Percentiles rank a stretch among this genome's conserved stretches.
Conservation (phyloP, 2,113 vertebrate species). For the Takifugu flavidus region DNA sequence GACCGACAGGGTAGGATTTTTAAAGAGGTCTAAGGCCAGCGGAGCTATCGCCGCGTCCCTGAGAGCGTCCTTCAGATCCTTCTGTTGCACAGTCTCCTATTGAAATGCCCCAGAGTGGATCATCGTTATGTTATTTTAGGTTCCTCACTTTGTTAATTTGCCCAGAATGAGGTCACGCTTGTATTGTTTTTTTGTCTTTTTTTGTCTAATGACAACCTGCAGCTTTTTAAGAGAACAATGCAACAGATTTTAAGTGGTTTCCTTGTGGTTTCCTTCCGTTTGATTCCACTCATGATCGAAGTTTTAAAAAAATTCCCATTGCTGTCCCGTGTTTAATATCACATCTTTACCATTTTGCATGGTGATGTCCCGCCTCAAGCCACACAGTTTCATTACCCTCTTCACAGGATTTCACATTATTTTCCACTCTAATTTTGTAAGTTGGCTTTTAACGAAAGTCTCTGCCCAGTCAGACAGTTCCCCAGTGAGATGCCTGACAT, state of each 20-base stretch:
- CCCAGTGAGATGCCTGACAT: conserved; percentile 69
- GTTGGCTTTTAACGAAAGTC: conserved; percentile 60
- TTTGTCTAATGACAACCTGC: background rate
- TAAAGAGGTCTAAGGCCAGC: conserved; percentile 56
- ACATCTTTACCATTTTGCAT: conserved; percentile 41
- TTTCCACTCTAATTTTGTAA: conserved; percentile 63
- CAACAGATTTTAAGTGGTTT: background rate
- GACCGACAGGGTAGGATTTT: conserved; percentile 44
- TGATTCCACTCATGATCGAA: conserved; percentile 22
- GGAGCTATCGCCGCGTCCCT: conserved; percentile 52
- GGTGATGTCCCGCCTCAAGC: conserved; percentile 37
- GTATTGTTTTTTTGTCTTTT: conserved; percentile 47
- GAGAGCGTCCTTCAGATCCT: conserved; percentile 40
- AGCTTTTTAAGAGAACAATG: background rate
- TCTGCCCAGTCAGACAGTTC: conserved; percentile 63
- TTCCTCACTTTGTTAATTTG: conserved; percentile 63
- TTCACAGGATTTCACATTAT: conserved; percentile 55
- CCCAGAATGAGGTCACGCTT: conserved; percentile 71
- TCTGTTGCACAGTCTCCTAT: conserved; percentile 50
- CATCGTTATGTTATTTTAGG: conserved; percentile 64
- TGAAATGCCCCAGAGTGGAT: conserved; percentile 63
- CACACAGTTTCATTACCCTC: conserved; percentile 36
- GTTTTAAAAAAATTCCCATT: conserved; percentile 24
- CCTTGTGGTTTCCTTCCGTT: conserved; percentile 19
- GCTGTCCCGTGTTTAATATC: conserved; percentile 45